phyloP scores from a whole-genome alignment of 2,113 vertebrate genomes.

The Cavia aperea region DNA sequence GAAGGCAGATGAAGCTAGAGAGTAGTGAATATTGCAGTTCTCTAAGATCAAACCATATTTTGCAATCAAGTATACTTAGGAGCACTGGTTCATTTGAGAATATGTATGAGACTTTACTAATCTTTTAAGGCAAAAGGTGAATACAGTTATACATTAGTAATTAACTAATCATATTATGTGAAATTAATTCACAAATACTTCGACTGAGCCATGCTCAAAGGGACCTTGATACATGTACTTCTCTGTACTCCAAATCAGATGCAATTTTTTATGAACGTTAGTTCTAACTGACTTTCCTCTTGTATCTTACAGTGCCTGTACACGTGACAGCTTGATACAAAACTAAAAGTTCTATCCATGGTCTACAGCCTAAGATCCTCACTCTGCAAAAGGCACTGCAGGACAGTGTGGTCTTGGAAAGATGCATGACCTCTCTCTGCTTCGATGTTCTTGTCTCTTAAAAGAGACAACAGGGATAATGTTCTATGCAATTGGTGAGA shows the following conservation, averaged over 20 bases:
- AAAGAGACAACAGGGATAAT: background rate
- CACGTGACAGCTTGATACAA: background rate
- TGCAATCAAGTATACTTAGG: background rate
- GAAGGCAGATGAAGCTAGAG: background rate
- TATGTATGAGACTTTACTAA: background rate
- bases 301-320: background rate
- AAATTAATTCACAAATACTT: slow-evolving; percentile 36
- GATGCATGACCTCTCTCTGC: background rate
- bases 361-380: background rate
- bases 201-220: background rate
- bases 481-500: background rate
- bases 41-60: background rate
- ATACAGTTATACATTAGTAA: background rate
- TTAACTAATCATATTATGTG: background rate
- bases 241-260: background rate
- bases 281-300: slow-evolving; percentile 28
- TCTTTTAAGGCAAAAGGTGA: slow-evolving; percentile 15
- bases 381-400: background rate
- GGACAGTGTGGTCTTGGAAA: background rate
- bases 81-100: background rate
- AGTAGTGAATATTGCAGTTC: background rate
- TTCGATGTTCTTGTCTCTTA: background rate
- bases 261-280: slow-evolving; percentile 12
- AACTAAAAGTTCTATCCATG: background rate
- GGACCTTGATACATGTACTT: background rate